Percentiles rank a stretch among this genome's conserved stretches.
Conservation (phyloP, 2,113 vertebrate genomes). For the Sakesphorus luctuosus region DNA sequence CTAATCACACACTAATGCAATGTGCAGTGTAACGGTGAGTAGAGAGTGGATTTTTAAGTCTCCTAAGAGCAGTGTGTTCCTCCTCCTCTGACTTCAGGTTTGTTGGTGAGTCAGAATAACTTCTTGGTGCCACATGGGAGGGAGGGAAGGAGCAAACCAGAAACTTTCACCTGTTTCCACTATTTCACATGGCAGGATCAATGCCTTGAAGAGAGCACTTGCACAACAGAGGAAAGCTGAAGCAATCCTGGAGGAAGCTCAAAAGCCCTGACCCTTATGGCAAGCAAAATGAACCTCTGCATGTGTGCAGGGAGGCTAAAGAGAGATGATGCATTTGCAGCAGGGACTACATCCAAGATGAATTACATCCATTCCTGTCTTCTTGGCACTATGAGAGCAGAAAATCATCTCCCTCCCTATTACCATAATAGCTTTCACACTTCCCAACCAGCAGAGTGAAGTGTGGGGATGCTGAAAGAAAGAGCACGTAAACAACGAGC, state of each 20-base stretch:
- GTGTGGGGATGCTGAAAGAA: neutral
- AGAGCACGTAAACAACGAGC: neutral
- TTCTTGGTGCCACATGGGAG: neutral
- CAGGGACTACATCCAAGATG: slow-evolving; percentile 32
- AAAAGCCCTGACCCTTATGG: neutral
- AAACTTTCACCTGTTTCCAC: neutral
- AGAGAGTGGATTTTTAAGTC: neutral
- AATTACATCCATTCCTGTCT: slow-evolving; percentile 16
- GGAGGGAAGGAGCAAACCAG: neutral
- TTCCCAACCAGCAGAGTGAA: slow-evolving; percentile 9
- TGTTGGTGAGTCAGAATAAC: neutral
- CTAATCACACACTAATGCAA: neutral
- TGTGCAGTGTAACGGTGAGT: neutral
- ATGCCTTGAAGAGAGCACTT: neutral
- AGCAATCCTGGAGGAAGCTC: neutral
- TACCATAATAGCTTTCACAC: slow-evolving; percentile 58
- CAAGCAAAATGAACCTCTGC: neutral
- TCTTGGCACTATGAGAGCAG: neutral
- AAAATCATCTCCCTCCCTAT: slow-evolving; percentile 21
- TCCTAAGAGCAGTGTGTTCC: neutral
- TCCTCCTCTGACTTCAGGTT: neutral
- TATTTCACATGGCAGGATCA: neutral
- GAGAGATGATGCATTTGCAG: neutral
- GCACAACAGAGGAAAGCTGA: neutral
- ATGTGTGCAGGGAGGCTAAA: neutral